Evolutionary conservation across 2,888 invertebrate genomes (phyloP).

Genomic region (Oligia fasciuncula): DNA sequence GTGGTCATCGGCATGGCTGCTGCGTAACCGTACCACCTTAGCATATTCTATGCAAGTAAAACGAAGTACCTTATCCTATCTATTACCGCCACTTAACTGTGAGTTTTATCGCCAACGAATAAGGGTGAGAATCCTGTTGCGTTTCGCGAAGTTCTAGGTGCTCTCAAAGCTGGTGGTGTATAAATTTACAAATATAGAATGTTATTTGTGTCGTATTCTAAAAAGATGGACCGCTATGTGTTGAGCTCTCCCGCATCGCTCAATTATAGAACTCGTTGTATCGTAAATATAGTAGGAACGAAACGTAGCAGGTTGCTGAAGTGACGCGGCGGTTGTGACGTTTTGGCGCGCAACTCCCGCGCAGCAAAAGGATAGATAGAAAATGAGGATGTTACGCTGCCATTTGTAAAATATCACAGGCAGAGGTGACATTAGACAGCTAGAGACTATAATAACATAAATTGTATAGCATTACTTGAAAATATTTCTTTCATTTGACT

Average conservation of each 20-base stretch:
- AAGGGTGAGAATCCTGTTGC: slow-evolving; percentile 74
- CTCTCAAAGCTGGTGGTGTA: slow-evolving; percentile 85
- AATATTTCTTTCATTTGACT: slow-evolving; percentile 51
- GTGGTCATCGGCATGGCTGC: slow-evolving; percentile 89
- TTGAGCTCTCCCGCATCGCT: slow-evolving; percentile 90
- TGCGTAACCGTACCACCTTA: slow-evolving; percentile 88
- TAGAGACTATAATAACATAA: slow-evolving; percentile 53
- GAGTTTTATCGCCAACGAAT: slow-evolving; percentile 67
- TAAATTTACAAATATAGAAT: slow-evolving; percentile 90
- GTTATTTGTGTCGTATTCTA: slow-evolving; percentile 90
- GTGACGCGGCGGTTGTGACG: slow-evolving; percentile 74
- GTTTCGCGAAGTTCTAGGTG: slow-evolving; percentile 74
- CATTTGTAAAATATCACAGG: slow-evolving; percentile 78
- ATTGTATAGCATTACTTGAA: slow-evolving; percentile 46
- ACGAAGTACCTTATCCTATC: slow-evolving; percentile 72
- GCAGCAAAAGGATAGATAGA: slow-evolving; percentile 68
- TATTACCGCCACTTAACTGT: slow-evolving; percentile 65
- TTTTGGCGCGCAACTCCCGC: slow-evolving; percentile 66
- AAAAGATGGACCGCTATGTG: slow-evolving; percentile 90
- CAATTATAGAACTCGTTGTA: slow-evolving; percentile 88
- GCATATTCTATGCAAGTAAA: slow-evolving; percentile 82
- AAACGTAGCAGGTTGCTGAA: slow-evolving; percentile 77
- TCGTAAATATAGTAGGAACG: slow-evolving; percentile 80
- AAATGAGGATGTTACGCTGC: slow-evolving; percentile 76
- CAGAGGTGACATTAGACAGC: slow-evolving; percentile 60